Base-by-base conservation (phyloP, 2,797 vertebrate genomes). In the Gobionotothen gibberifrons region DNA sequence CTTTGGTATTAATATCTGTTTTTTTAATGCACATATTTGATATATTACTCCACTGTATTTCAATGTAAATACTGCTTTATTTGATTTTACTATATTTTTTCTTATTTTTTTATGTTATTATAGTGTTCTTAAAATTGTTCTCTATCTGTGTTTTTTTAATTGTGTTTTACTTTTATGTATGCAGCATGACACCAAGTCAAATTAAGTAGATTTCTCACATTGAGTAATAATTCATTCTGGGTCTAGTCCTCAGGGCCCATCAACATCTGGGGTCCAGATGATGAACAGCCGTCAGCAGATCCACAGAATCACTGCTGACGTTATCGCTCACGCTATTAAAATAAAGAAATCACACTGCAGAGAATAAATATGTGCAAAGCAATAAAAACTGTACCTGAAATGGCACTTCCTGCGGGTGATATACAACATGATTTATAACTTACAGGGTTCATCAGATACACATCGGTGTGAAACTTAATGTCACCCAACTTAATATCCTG, bases 401-500 rank as follows among this genome's bases (percentile, higher is more conserved):
- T 69, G 15, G 70, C 43, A 32, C 36, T 11, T 63, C 26, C 73
- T 36, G 26, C 6, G 14, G 46, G 43, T 73, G 60, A 79, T 78
- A 81, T 64, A 76, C 43, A 14, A 62, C 52, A 72, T 5, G 57
- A 57, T 74, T 62, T 65, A 67, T 47, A 63, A 66, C 69, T 72
- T 60, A 32, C 58, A 22, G 15, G 71, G 79, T 76, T 64, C 72
- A 63, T 79, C 61, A 57, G 70, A 85, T 78, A 32, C 46, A 54
- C 65, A 57, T 59, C 29, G 32, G 15, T 19, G 36, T 39, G 59
- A 62, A 67, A 69, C 39, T 43, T 32, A 63, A 65, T 55, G 60
- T 79, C 77, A 66, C 29, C 67, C 21, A 54, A 74, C 76, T 78
- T 76, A 59, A 85, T 78, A 85, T 75, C 59, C 76, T 69, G 21